Evolutionary conservation across 2,797 vertebrate genomes (phyloP), one percentile per base, ranked within the genome.

Genomic region (Sandelia bainsii): DNA sequence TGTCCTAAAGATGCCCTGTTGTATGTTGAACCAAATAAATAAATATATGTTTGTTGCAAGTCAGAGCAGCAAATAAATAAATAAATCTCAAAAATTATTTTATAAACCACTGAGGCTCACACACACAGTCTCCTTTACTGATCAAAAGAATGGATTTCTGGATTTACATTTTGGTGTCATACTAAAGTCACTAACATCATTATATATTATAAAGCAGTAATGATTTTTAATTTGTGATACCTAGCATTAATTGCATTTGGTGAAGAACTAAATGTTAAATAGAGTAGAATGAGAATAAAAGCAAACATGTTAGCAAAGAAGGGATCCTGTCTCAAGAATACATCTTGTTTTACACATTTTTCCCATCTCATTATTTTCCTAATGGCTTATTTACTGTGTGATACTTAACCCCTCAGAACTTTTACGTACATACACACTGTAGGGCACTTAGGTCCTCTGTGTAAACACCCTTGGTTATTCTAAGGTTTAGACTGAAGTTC

Each of bases 1-100:
- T 69, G 75, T 83, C 83, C 77, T 61, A 66, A 77, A 62, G 69
- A 87, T 60, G 40, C 16, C 32, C 40, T 44, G 56, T 51, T 85
- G 53, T 72, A 83, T 75, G 49, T 68, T 66, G 56, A 59, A 48
- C 54, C 54, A 65, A 65, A 63, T 9, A 48, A 23, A 25, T 12
- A 39, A 20, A 44, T 17, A 48, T 1, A 63, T 65, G 42, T 72
- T 75, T 74, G 34, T 45, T 25, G 37, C 25, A 67, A 59, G 5
- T 20, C 34, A 34, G 17, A 12, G 58, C 14, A 52, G 2, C 69
- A 44, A 40, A 56, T 60, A 62, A 82, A 61, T 17, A 54, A 52
- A 16, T 14, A 52, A n/a, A 19, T 45, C 19, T 25, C 6, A 68
- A 19, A 77, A 62, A 37, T 39, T 11, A 56, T 20, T 25, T 65